A percentile compares a stretch with the other conserved stretches of the same genome.
Evolutionary conservation across 2,797 vertebrate genomes (phyloP).

Genomic region (Chaunax sp.): DNA sequence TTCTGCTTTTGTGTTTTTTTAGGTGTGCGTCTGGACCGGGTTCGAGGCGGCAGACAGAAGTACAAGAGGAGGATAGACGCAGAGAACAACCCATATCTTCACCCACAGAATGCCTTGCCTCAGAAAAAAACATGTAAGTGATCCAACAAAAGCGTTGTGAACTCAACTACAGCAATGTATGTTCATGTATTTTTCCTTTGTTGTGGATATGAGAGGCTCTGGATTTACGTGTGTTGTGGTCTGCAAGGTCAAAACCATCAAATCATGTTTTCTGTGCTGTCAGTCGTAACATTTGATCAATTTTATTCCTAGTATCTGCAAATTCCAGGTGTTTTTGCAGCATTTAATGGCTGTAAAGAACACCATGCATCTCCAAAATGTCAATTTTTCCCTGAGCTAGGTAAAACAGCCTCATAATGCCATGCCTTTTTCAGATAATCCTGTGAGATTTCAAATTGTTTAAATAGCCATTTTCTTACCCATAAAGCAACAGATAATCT

Average conservation of each 20-base stretch:
- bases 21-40: conserved; percentile 97
- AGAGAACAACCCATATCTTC: conserved; percentile 93
- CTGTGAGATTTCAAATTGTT: not conserved
- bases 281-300: conserved; percentile 12
- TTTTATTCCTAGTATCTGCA: conserved; percentile 29
- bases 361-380: too few relatives aligned
- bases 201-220: conserved; percentile 1
- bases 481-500: not conserved
- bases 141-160: not conserved
- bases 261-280: conserved; percentile 3
- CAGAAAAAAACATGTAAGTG: conserved; percentile 94
- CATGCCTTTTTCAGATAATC: not conserved
- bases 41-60: conserved; percentile 97
- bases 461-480: not conserved
- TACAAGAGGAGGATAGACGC: conserved; percentile 97
- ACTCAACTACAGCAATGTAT: not conserved
- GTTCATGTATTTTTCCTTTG: too few relatives aligned
- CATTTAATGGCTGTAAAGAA: too few relatives aligned
- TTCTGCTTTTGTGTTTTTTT: conserved; percentile 31
- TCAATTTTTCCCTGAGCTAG: not conserved
- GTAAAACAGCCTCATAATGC: not conserved
- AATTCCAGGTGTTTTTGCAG: too few relatives aligned
- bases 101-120: conserved; percentile 90
- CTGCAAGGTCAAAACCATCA: conserved; percentile 17
- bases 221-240: conserved; percentile 2